phyloP scores from a whole-genome alignment of 2,113 vertebrate species.

The Erythrolamprus reginae region DNA sequence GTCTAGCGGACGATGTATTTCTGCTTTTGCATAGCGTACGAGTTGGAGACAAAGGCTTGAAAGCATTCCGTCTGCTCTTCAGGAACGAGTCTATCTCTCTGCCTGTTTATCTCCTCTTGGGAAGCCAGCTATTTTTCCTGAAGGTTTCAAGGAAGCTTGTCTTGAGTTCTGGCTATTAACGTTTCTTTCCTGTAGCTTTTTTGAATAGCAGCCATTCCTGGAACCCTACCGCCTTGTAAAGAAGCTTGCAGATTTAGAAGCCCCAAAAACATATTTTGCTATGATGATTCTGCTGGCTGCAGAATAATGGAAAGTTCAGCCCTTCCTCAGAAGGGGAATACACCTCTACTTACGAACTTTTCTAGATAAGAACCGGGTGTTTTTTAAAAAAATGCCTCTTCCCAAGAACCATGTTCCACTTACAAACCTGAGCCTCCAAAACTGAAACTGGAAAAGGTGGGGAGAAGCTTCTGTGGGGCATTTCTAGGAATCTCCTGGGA shows the following conservation, averaged over 20 bases:
- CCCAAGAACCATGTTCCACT: no score
- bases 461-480: no score
- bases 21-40: background rate
- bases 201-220: background rate
- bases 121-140: slow-evolving; percentile 2
- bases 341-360: no score
- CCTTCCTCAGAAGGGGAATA: background rate
- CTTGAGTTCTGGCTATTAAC: background rate
- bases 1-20: background rate
- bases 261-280: background rate
- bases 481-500: no score
- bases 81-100: background rate
- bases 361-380: no score
- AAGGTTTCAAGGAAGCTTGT: background rate
- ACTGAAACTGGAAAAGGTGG: no score
- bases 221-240: no score
- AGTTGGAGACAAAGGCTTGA: background rate
- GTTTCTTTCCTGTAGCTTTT: background rate
- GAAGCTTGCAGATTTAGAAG: background rate
- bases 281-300: background rate
- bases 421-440: no score
- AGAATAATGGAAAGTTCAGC: background rate
- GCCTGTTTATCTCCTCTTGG: background rate
- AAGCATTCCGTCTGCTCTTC: slow-evolving; percentile 11
- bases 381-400: no score